Evolutionary conservation across 2,797 vertebrate species (phyloP), one percentile per base, ranked within the genome.

Genomic region (Gadopsis bispinosus): DNA sequence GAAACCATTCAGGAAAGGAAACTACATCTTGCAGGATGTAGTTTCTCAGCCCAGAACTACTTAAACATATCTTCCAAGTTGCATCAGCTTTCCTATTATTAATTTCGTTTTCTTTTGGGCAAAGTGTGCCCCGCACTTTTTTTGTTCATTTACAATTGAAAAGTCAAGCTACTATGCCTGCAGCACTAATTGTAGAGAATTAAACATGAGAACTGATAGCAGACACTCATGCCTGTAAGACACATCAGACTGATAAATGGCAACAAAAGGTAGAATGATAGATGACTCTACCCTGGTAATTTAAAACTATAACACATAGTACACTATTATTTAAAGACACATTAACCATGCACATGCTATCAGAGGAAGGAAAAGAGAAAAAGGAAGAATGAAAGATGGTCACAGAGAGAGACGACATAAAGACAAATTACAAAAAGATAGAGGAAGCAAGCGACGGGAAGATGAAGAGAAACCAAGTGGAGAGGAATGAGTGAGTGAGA

Each of bases 391-490:
- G 13, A 74, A 51, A 69, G 5, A 79, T n/a, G 10, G 47, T 64
- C 31, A 11, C 4, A 13, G 3, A 69, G 35, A 81, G 37, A 71
- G 19, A 69, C 17, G 70, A 55, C 41, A 59, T 20, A 19, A 59
- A 79, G 72, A 83, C 41, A 83, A 77, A 84, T 80, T 71, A 64
- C 64, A 73, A 75, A 83, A 78, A 84, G 67, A 71, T 59, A 39
- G 39, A 69, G 29, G 51, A 35, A 58, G 20, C 48, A 65, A 84
- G 68, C 80, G 79, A 87, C 17, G 56, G 51, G 33, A 67, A 64
- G 82, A 88, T 88, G 77, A 86, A 78, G 81, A 80, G 77, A 86
- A 81, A 84, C 72, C 73, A 73, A 76, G 79, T 70, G 51, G 51
- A 85, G 77, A 83, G 78, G 85, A 91, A 89, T 83, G 79, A 73